Evolutionary conservation across 1,140 invertebrate species (phyloP).

Genomic region (Aphelenchoides avenae): DNA sequence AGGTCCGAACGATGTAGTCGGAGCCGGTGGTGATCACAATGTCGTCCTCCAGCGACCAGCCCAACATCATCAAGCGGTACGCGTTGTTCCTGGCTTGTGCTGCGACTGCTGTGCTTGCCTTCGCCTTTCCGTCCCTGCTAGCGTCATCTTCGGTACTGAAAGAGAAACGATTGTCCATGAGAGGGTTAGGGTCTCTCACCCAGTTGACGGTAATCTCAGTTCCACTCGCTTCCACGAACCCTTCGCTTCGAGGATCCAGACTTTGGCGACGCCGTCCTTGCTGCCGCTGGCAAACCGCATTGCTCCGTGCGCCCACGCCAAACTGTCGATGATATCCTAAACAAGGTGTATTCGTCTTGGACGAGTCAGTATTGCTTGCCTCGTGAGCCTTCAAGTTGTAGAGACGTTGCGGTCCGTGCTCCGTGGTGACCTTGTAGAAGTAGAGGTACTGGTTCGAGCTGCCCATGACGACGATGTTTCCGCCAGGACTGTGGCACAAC

Average conservation of each 20-base stretch:
- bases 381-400: conserved; percentile 79
- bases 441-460: conserved; percentile 87
- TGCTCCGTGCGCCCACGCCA: conserved; percentile 83
- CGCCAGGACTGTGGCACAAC: conserved; percentile 80
- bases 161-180: neutral
- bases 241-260: conserved; percentile 92
- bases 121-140: conserved; percentile 11
- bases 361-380: conserved; percentile 13
- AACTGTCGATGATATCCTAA: conserved; percentile 85
- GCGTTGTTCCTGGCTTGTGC: conserved; percentile 67
- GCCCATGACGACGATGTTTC: conserved; percentile 85
- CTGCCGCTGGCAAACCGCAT: conserved; percentile 85
- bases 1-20: conserved; percentile 79
- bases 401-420: conserved; percentile 70
- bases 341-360: conserved; percentile 27
- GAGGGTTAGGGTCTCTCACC: neutral
- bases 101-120: conserved; percentile 58
- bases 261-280: conserved; percentile 87
- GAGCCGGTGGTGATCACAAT: conserved; percentile 83
- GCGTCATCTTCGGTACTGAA: neutral
- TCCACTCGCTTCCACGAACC: conserved; percentile 47
- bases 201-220: conserved; percentile 5
- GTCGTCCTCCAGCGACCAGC: conserved; percentile 82
- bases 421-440: conserved; percentile 79
- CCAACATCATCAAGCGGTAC: conserved; percentile 87